Base-by-base conservation (phyloP, 2,113 vertebrate genomes). In the Zapornia atra region DNA sequence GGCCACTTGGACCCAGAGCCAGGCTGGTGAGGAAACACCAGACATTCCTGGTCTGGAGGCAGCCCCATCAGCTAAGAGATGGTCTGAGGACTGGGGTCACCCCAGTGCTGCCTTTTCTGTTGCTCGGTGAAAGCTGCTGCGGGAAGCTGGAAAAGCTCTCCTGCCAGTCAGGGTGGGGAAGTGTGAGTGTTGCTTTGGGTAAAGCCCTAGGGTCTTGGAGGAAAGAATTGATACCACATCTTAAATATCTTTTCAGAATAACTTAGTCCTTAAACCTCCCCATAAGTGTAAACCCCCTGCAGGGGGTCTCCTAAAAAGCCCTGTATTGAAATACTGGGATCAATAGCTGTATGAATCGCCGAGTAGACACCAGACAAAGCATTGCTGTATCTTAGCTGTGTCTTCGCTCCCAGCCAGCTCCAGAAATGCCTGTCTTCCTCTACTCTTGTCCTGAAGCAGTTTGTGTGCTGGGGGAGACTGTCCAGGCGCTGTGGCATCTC, bases 321-420 rank as follows among this genome's bases (percentile, higher is more conserved):
- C 16, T 33, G 2, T n/a, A n/a, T 59, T 92, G 13, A 50, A n/a
- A 38, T 65, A 33, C 3, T 48, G 22, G 1, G 1, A 6, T n/a
- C 11, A 46, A 20, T 53, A 71, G 38, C 28, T 46, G 19, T 29
- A 15, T 29, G 14, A 68, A 8, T 15, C 65, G 9, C 40, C 38
- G 71, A 59, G 20, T 13, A 83, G 40, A 33, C 29, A 73, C 13
- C 8, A 56, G 29, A 10, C 11, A 26, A 86, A 86, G 3, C 14
- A 29, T 9, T 77, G 60, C 3, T 0, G 0, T 38, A 10, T 17
- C 31, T 57, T 24, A 68, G 61, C n/a, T 79, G 26, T 10, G 5
- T 40, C 64, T 81, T 48, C n/a, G 48, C 38, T 86, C 31, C 69
- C 60, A 72, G 4, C 7, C 54, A 81, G 38, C 38, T 34, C 19